phyloP scores from a whole-genome alignment of 2,797 vertebrate species.

The Epinephelus coioides region DNA sequence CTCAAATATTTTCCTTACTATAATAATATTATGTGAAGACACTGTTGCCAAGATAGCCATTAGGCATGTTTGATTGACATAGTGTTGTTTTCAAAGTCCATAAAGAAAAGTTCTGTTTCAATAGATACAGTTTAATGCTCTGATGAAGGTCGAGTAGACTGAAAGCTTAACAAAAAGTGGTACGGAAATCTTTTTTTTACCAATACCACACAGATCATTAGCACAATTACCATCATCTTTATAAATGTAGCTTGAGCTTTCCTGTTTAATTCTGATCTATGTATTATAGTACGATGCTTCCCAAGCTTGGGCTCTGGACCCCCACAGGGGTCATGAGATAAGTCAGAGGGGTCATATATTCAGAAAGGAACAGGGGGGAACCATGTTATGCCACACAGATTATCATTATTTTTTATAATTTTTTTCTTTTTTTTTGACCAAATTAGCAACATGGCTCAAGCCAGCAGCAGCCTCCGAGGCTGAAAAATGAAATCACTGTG shows the following conservation, averaged over 20 bases:
- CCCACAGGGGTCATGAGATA: not conserved
- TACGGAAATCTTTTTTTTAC: too few relatives aligned
- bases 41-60: conserved; percentile 35
- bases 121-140: not conserved
- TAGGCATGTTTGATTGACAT: conserved; percentile 28
- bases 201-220: conserved; percentile 12
- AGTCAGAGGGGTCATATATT: not conserved
- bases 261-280: not conserved
- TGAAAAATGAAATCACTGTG: too few relatives aligned
- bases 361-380: not conserved
- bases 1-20: conserved; percentile 59
- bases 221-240: not conserved
- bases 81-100: conserved; percentile 29
- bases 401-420: not conserved
- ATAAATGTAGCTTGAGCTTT: not conserved
- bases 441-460: not conserved
- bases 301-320: not conserved
- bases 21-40: conserved; percentile 53
- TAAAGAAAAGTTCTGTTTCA: conserved; percentile 18
- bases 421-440: not conserved
- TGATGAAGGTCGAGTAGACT: too few relatives aligned
- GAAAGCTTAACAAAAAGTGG: too few relatives aligned
- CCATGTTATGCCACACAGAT: not conserved
- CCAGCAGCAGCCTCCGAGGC: not conserved
- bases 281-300: not conserved